Percentiles rank a stretch among this genome's conserved stretches.
These are phyloP conservation scores for Nibea albiflora DNA, from an alignment of 2,113 vertebrate species.

Conservation along the genomic window DNA sequence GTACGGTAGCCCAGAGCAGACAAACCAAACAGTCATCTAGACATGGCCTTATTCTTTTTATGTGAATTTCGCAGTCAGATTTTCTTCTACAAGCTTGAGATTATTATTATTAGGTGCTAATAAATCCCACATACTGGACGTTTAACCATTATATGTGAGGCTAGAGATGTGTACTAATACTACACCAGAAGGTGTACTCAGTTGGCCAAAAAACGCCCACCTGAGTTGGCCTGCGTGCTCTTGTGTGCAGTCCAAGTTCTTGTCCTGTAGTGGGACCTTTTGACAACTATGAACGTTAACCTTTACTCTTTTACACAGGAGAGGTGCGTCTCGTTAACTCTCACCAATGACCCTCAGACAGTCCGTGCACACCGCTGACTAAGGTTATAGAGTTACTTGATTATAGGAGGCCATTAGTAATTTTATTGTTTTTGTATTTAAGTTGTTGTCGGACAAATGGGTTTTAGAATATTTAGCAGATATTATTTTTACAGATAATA, in stretches of 20 bases:
- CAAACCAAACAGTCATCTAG: no score
- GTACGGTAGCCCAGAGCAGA: no score
- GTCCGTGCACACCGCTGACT: background rate
- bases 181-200: background rate
- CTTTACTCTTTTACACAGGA: background rate
- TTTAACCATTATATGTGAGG: no score
- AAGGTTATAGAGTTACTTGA: constrained; percentile 17
- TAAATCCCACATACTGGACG: no score
- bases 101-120: no score
- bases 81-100: no score
- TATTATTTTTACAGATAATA: no score
- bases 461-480: no score
- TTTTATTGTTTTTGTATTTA: constrained; percentile 16
- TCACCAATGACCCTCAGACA: constrained; percentile 7
- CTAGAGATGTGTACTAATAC: background rate
- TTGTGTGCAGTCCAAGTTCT: background rate
- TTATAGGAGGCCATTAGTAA: background rate
- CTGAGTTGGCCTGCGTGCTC: background rate
- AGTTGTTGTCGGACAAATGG: background rate
- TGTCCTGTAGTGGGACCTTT: background rate
- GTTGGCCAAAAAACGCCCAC: background rate
- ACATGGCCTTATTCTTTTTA: no score
- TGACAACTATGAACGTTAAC: background rate
- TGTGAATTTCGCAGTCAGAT: no score
- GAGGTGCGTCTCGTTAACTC: background rate